Evolutionary conservation across 2,888 invertebrate genomes (phyloP), one percentile per base, ranked within the genome.

Genomic region (Coenonympha glycerion): DNA sequence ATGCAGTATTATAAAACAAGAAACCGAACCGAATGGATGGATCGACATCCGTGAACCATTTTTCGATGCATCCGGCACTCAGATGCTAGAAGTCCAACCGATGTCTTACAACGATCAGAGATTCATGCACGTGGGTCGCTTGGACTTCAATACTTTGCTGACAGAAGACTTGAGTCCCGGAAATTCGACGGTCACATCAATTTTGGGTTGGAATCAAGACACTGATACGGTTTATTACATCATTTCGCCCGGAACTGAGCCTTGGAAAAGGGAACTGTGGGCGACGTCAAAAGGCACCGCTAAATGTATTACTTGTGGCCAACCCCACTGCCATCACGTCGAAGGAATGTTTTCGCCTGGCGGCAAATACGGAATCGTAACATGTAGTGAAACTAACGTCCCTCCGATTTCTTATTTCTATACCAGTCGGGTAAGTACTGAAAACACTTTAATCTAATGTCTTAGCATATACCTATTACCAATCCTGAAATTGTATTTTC

Each of bases 211-310:
- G 87, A 89, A 92, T 61, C 81, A 90, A 59, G 70, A 63, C 0
- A 84, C 79, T 0, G 81, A 90, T 55, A 83, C 88, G 18, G 79
- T 92, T 81, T 92, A 92, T 74, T 96, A 92, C 69, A 83, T 90
- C 50, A 91, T 91, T 0, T 91, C 93, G 0, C 88, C 90, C 1
- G 85, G 86, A 2, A 86, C 83, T 4, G 79, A 89, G 53, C 93
- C 95, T 0, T 90, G 92, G 60, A 89, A 92, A 60, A 88, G 91
- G 52, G 95, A 97, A 50, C 57, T 95, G 90, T 78, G 88, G 83
- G 53, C 90, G 71, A 62, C 90, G 0, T 65, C 77, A 0, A 90
- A 89, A 0, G 80, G 86, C 0, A 90, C 91, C 37, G 91, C 93
- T 57, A 84, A 82, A 18, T 89, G 89, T 39, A 87, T 89, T 21